Evolutionary conservation across 2,113 vertebrate genomes (phyloP), one percentile per base, ranked within the genome.

Genomic region (Stictonetta naevosa): DNA sequence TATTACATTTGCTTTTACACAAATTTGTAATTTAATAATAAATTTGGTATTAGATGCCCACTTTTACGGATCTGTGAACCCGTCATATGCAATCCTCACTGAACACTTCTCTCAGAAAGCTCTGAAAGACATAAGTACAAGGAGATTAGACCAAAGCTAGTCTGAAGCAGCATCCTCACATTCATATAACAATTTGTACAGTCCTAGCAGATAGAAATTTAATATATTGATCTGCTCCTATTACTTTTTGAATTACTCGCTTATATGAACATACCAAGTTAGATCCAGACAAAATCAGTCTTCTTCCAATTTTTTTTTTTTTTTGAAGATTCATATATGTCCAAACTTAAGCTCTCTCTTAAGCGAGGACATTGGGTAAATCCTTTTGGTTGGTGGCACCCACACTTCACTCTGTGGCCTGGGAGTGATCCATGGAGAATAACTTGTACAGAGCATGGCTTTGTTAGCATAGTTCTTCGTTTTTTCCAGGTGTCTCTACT

Each of bases 61-160:
- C 22, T 56, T 92, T 69, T 77, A 11, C 6, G 62, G 11, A 34
- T 19, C 1, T 15, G 15, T 83, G 44, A 64, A 52, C 9, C 5
- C 21, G 8, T 48, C 11, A 19, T 28, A 44, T 80, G 4, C 0
- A 0, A 7, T 66, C 29, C 76, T 33, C 48, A 73, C 29, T 52
- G 34, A 50, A 28, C 3, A 8, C 2, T 13, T 48, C 33, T 46
- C 31, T 16, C 48, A 76, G 71, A 58, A 73, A 48, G 38, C 1
- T 60, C 29, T 64, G 62, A 52, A 75, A 40, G n/a, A 19, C 6
- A 13, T 68, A 15, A 77, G 12, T 34, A 44, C 2, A 5, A 79
- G 14, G 34, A 80, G 3, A 48, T 6, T 7, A 66, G 12, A 25
- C 33, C 78, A 64, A 64, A 88, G n/a, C 33, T 52, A 34, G 13